Evolutionary conservation across 1,140 invertebrate species (phyloP).

Genomic region (Rhopalosiphum maidis): DNA sequence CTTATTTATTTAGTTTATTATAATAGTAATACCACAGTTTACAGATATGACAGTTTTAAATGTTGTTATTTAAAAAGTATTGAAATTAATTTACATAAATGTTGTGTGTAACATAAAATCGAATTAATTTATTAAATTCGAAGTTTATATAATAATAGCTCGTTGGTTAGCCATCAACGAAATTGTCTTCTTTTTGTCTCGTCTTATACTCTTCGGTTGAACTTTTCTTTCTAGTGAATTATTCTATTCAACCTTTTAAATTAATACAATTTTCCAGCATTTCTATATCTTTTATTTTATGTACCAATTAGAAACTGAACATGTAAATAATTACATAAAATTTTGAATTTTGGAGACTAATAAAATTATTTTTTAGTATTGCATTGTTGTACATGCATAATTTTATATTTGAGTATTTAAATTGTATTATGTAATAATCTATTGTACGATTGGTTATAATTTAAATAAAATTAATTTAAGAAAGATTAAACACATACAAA

Average conservation of each 20-base stretch:
- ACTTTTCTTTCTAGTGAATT: background rate
- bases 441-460: background rate
- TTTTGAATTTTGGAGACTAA: background rate
- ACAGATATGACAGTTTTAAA: background rate
- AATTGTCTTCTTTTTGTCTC: background rate
- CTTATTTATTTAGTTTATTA: background rate
- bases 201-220: background rate
- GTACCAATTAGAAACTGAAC: background rate
- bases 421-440: background rate
- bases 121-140: background rate
- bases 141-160: background rate
- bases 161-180: background rate
- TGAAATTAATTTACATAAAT: background rate
- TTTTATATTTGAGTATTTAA: background rate
- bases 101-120: background rate
- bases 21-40: background rate
- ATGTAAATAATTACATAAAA: background rate
- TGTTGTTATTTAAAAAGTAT: background rate
- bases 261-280: background rate
- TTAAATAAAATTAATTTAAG: background rate
- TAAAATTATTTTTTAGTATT: background rate
- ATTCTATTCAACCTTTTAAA: background rate
- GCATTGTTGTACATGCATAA: background rate
- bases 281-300: background rate
- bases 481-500: background rate